Evolutionary conservation across 1,140 invertebrate species (phyloP).

Genomic region (Psix sp.): DNA sequence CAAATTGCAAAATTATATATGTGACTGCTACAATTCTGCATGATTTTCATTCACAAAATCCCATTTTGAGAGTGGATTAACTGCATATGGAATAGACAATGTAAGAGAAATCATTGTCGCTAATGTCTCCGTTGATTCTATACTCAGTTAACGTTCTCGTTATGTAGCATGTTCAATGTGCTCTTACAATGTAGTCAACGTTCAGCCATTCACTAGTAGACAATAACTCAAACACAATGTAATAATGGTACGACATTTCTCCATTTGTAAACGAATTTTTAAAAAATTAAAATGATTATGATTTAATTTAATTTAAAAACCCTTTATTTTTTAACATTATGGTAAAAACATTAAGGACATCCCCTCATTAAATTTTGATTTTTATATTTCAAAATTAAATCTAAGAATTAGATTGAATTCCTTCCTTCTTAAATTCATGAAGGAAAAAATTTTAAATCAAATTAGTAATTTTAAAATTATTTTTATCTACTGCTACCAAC

Average conservation of each 20-base stretch:
- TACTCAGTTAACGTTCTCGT: constrained; percentile 74
- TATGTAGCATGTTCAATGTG: constrained; percentile 73
- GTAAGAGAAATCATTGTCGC: constrained; percentile 58
- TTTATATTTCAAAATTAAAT: too few species aligned
- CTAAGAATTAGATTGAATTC: too few species aligned
- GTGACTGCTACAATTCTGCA: too few species aligned
- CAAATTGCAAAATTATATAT: too few species aligned
- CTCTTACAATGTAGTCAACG: constrained; percentile 74
- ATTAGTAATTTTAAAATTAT: too few species aligned
- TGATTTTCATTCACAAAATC: constrained; percentile 56
- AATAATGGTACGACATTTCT: constrained; percentile 73
- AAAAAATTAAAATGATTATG: constrained; percentile 54
- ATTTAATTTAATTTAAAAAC: constrained; percentile 16
- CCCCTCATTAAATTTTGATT: too few species aligned
- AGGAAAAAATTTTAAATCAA: too few species aligned
- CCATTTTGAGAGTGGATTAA: constrained; percentile 57
- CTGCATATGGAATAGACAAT: constrained; percentile 53
- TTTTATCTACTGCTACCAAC: too few species aligned
- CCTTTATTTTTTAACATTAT: too few species aligned
- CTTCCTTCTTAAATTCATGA: too few species aligned
- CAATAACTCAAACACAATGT: constrained; percentile 76
- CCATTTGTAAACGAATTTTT: constrained; percentile 60
- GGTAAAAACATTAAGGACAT: too few species aligned
- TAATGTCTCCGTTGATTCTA: constrained; percentile 72
- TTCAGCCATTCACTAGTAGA: constrained; percentile 74